Conservation (phyloP, 1,140 invertebrate genomes). For the Nixonia krombeini region DNA sequence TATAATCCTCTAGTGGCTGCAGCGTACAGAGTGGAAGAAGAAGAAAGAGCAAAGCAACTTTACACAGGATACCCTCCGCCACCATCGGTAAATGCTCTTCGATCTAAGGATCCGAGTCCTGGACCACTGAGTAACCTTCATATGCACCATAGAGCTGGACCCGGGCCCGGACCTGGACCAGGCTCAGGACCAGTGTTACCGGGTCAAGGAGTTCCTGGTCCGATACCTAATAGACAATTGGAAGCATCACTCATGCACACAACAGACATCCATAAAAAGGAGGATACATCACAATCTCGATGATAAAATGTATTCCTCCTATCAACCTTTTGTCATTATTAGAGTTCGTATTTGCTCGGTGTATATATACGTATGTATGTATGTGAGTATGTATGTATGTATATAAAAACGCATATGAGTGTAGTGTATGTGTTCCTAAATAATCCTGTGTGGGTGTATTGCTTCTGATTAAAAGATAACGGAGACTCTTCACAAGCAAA, state of each 20-base stretch:
- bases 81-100: slow-evolving; percentile 70
- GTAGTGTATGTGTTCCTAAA: slow-evolving; percentile 1
- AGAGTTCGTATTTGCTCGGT: slow-evolving; percentile 7
- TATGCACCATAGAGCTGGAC: slow-evolving; percentile 69
- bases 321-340: slow-evolving; percentile 33
- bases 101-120: slow-evolving; percentile 76
- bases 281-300: slow-evolving; percentile 69
- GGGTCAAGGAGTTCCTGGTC: slow-evolving; percentile 14
- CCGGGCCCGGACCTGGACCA: slow-evolving; percentile 58
- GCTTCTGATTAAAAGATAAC: slow-evolving; percentile 17
- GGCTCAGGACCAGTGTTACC: slow-evolving; percentile 60
- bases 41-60: slow-evolving; percentile 82
- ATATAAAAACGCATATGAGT: slow-evolving; percentile 14
- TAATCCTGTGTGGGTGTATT: slow-evolving; percentile 14
- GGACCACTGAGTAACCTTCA: slow-evolving; percentile 71
- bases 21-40: slow-evolving; percentile 78
- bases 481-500: slow-evolving; percentile 6
- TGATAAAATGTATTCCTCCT: slow-evolving; percentile 60
- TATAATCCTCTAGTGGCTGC: slow-evolving; percentile 83
- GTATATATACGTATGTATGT: background rate
- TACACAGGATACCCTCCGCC: slow-evolving; percentile 78
- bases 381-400: slow-evolving; percentile 17
- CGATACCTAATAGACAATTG: slow-evolving; percentile 36
- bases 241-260: slow-evolving; percentile 62
- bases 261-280: slow-evolving; percentile 71